phyloP scores from a whole-genome alignment of 2,888 invertebrate species.

The Doris montereyensis region DNA sequence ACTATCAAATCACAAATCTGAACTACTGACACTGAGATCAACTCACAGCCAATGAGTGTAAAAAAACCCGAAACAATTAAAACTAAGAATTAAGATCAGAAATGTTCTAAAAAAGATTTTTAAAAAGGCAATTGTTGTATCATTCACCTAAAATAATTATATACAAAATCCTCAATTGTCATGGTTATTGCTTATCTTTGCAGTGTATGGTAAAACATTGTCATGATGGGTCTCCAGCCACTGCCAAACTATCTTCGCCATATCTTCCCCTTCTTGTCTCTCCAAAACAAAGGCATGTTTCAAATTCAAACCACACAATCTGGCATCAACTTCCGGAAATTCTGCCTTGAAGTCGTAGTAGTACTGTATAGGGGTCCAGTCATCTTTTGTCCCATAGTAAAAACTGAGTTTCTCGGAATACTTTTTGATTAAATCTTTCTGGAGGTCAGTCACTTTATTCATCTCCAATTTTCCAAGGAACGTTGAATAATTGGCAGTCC shows the following conservation, averaged over 20 bases:
- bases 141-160: no score
- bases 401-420: conserved; percentile 81
- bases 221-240: no score
- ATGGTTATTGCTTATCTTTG: no score
- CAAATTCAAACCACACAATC: conserved; percentile 78
- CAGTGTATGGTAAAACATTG: no score
- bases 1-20: no score
- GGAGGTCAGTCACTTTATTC: conserved; percentile 81
- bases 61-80: no score
- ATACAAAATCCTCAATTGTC: no score
- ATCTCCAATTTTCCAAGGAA: conserved; percentile 78
- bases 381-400: conserved; percentile 85
- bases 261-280: conserved; percentile 60
- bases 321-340: conserved; percentile 78
- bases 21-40: no score
- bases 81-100: no score
- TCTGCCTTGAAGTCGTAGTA: conserved; percentile 79
- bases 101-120: no score
- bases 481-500: conserved; percentile 59
- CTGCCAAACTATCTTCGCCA: conserved; percentile 67
- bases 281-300: conserved; percentile 87
- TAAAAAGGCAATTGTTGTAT: no score
- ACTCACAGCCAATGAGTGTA: no score
- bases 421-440: conserved; percentile 77
- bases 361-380: conserved; percentile 86